Evolutionary conservation across 2,797 vertebrate species (phyloP).

Genomic region (Podarcis lilfordi): DNA sequence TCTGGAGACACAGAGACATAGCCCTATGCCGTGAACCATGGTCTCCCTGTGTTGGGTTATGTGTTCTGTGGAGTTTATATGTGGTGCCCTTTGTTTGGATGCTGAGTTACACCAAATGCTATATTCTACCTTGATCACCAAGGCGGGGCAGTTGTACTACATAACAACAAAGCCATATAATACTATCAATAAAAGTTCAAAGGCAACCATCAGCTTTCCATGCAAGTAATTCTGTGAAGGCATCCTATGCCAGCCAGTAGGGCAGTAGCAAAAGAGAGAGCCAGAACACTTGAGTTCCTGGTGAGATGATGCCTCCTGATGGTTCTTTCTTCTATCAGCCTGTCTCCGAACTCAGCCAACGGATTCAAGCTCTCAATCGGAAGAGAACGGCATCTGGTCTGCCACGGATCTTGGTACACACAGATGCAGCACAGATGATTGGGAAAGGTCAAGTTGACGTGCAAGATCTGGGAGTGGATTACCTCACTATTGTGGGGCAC

Average conservation of each 20-base stretch:
- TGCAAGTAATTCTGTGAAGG: background rate
- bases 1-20: no score
- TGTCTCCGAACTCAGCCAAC: conserved; percentile 84
- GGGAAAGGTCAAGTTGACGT: conserved; percentile 89
- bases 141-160: no score
- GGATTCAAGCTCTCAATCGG: conserved; percentile 78
- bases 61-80: no score
- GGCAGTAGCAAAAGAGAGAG: background rate
- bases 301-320: background rate
- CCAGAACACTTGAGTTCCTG: background rate
- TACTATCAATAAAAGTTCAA: background rate
- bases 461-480: conserved; percentile 90
- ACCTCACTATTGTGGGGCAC: conserved; percentile 94
- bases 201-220: background rate
- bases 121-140: no score
- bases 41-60: no score
- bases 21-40: no score
- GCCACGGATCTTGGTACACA: conserved; percentile 87
- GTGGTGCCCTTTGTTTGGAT: no score
- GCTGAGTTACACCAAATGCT: no score
- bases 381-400: conserved; percentile 47
- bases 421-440: conserved; percentile 92
- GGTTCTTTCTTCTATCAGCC: conserved; percentile 77
- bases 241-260: background rate
- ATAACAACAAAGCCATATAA: background rate